Evolutionary conservation across 2,888 invertebrate species (phyloP).

Genomic region (Catocala fraxini): DNA sequence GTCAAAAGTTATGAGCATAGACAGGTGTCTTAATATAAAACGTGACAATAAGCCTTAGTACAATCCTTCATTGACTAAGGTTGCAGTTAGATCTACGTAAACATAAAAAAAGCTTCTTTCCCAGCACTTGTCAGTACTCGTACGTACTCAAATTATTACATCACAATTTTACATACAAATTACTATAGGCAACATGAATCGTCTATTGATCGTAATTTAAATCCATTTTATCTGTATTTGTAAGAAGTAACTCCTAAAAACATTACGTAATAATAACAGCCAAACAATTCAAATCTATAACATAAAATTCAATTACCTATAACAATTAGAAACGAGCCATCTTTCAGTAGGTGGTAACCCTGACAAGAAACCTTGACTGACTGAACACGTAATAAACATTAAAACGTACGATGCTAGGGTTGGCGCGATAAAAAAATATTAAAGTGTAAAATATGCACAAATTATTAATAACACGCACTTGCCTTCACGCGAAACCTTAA

Average conservation of each 20-base stretch:
- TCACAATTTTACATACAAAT: too few relatives aligned
- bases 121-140: too few relatives aligned
- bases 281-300: slow-evolving; percentile 8
- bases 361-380: slow-evolving; percentile 50
- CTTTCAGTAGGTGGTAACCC: slow-evolving; percentile 31
- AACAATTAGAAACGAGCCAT: slow-evolving; percentile 20
- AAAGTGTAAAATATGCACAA: slow-evolving; percentile 71
- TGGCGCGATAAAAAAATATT: slow-evolving; percentile 59
- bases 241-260: background rate
- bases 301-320: slow-evolving; percentile 21
- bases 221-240: too few relatives aligned
- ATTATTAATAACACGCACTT: slow-evolving; percentile 67
- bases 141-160: too few relatives aligned
- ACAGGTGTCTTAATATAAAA: too few relatives aligned
- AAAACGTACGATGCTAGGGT: slow-evolving; percentile 40
- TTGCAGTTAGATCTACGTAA: too few relatives aligned
- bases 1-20: too few relatives aligned
- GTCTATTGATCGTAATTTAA: too few relatives aligned
- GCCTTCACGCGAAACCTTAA: slow-evolving; percentile 57
- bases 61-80: too few relatives aligned
- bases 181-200: too few relatives aligned
- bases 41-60: too few relatives aligned
- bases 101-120: too few relatives aligned
- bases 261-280: slow-evolving; percentile 18
- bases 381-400: slow-evolving; percentile 42